Percentiles rank a stretch among this genome's conserved stretches.
Evolutionary conservation across 1,140 invertebrate genomes (phyloP).

Genomic region (Drosophila ercepeae): DNA sequence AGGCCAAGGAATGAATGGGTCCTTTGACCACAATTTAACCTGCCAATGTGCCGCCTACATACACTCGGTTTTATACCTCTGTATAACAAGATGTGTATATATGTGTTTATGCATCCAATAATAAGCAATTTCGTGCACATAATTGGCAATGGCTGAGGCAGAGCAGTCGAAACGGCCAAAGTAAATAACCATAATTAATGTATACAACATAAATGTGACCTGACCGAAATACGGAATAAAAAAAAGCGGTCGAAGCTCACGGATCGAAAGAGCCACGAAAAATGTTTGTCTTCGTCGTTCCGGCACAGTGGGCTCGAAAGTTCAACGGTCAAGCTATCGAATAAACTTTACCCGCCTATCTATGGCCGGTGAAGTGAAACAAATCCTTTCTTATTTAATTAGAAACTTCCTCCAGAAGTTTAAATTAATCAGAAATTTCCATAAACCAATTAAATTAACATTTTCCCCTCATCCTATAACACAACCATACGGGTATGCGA

Average conservation of each 20-base stretch:
- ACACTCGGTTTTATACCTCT: slow-evolving; percentile 17
- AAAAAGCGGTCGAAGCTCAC: slow-evolving; percentile 51
- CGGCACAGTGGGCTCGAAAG: slow-evolving; percentile 22
- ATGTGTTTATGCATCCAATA: slow-evolving; percentile 69
- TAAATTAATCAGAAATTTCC: neutral
- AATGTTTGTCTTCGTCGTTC: slow-evolving; percentile 58
- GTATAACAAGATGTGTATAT: slow-evolving; percentile 13
- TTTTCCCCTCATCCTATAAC: neutral
- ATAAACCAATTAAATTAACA: neutral
- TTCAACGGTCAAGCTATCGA: neutral
- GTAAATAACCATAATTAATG: slow-evolving; percentile 82
- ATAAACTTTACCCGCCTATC: neutral
- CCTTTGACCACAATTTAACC: slow-evolving; percentile 72
- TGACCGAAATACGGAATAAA: slow-evolving; percentile 74
- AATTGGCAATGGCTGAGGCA: slow-evolving; percentile 61
- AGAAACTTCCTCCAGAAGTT: neutral
- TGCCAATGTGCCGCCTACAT: slow-evolving; percentile 56
- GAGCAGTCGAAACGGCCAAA: slow-evolving; percentile 35
- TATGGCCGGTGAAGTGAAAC: too few species aligned
- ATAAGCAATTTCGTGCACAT: slow-evolving; percentile 80
- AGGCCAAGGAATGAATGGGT: slow-evolving; percentile 61
- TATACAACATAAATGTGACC: slow-evolving; percentile 81
- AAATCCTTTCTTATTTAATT: neutral
- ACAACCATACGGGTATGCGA: neutral
- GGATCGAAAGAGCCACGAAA: slow-evolving; percentile 31